phyloP scores from a whole-genome alignment of 2,888 invertebrate genomes.

The Dynastes hyllus region DNA sequence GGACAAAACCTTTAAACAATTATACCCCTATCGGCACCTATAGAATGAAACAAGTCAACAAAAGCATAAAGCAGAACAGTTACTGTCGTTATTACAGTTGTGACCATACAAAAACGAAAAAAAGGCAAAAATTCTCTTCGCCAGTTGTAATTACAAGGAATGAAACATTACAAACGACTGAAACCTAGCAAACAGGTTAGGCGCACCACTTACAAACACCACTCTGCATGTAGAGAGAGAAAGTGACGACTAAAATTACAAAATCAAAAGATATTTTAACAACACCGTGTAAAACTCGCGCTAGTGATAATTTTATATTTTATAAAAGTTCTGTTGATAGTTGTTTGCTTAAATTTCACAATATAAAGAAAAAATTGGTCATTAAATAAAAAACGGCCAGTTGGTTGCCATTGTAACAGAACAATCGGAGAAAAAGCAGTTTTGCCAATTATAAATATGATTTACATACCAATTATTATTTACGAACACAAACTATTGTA shows the following conservation, averaged over 20 bases:
- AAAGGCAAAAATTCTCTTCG: slow-evolving; percentile 8
- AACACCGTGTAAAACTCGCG: background rate
- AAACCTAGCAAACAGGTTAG: slow-evolving; percentile 31
- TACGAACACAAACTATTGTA: too few relatives aligned
- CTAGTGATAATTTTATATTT: background rate
- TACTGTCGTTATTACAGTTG: slow-evolving; percentile 21
- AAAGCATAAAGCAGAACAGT: slow-evolving; percentile 8
- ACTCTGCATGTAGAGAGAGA: slow-evolving; percentile 7
- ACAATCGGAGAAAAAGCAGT: too few relatives aligned
- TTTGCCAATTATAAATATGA: too few relatives aligned
- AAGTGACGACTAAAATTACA: background rate
- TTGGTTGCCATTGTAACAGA: too few relatives aligned
- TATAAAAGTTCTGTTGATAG: too few relatives aligned
- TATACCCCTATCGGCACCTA: slow-evolving; percentile 38
- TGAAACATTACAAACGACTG: slow-evolving; percentile 15
- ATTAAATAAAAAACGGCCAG: too few relatives aligned
- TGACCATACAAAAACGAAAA: slow-evolving; percentile 19
- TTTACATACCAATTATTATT: too few relatives aligned
- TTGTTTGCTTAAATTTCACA: too few relatives aligned
- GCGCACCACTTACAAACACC: slow-evolving; percentile 1
- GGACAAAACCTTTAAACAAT: slow-evolving; percentile 37
- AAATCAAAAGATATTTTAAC: slow-evolving; percentile 8
- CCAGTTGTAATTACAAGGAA: slow-evolving; percentile 23
- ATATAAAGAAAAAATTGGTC: too few relatives aligned
- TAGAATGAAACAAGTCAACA: slow-evolving; percentile 2